Conservation (phyloP, 2,797 vertebrate genomes). For the Cyprinodon diabolis region DNA sequence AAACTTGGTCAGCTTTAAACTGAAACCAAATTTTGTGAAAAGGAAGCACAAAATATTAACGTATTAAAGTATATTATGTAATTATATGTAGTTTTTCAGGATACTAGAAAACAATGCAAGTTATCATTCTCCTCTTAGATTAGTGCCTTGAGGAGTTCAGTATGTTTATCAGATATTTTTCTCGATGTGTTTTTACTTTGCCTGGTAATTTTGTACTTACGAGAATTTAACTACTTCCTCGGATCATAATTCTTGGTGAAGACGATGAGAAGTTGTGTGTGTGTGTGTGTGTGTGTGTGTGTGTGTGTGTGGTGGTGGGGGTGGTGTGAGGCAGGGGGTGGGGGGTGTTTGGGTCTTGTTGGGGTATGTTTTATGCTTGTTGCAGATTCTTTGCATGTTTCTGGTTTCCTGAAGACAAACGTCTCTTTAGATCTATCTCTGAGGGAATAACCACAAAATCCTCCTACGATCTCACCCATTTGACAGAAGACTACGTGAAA, state of each 20-base stretch:
- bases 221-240: slow-evolving; percentile 28
- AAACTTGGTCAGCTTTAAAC: slow-evolving; percentile 1
- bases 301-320: no score
- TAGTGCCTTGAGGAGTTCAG: slow-evolving; percentile 38
- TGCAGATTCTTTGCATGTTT: slow-evolving; percentile 25
- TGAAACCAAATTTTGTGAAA: neutral
- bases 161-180: slow-evolving; percentile 21
- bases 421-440: slow-evolving; percentile 22
- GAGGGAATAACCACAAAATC: slow-evolving; percentile 1
- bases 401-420: slow-evolving; percentile 23
- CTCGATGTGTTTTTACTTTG: slow-evolving; percentile 55
- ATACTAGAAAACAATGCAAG: slow-evolving; percentile 29
- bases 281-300: no score
- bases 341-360: slow-evolving; percentile 20
- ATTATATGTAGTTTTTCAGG: slow-evolving; percentile 12
- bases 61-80: neutral
- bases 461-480: slow-evolving; percentile 24
- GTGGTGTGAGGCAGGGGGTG: neutral
- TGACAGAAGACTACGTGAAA: slow-evolving; percentile 17
- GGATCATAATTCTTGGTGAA: slow-evolving; percentile 9
- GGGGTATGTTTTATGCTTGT: slow-evolving; percentile 27
- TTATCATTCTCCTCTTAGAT: slow-evolving; percentile 30
- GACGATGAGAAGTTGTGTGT: neutral
- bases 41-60: slow-evolving; percentile 5
- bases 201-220: slow-evolving; percentile 41